Evolutionary conservation across 1,140 invertebrate species (phyloP).

Genomic region (Leptinotarsa defecta): DNA sequence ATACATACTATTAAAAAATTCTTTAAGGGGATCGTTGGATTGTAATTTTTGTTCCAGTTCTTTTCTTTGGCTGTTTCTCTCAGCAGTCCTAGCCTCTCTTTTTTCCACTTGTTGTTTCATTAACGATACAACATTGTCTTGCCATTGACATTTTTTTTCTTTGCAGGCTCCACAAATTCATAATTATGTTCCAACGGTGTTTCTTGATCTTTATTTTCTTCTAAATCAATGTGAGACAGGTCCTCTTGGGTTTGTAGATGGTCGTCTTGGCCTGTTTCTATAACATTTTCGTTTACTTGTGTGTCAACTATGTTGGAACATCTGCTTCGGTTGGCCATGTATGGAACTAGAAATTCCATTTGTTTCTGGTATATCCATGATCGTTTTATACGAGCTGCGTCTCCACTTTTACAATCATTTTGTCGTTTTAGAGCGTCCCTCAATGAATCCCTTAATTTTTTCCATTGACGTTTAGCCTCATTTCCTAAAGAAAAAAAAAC

Average conservation of each 20-base stretch:
- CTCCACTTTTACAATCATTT: constrained; percentile 4
- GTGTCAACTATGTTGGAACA: constrained; percentile 1
- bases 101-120: background rate
- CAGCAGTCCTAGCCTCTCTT: background rate
- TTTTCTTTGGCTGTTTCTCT: background rate
- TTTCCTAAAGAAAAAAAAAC: background rate
- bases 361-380: constrained; percentile 11
- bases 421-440: constrained; percentile 2
- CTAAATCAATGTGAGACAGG: background rate
- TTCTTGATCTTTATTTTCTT: background rate
- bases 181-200: background rate
- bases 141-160: constrained; percentile 3
- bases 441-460: background rate
- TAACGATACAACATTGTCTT: background rate
- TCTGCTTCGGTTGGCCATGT: constrained; percentile 1
- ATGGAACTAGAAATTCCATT: constrained; percentile 10
- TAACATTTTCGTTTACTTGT: constrained; percentile 1
- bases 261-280: background rate
- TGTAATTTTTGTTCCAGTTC: background rate
- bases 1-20: background rate
- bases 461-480: constrained; percentile 12
- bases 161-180: background rate
- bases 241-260: background rate
- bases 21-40: background rate
- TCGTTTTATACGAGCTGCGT: background rate